phyloP scores from a whole-genome alignment of 2,888 invertebrate genomes.

The Tridacna crocea region DNA sequence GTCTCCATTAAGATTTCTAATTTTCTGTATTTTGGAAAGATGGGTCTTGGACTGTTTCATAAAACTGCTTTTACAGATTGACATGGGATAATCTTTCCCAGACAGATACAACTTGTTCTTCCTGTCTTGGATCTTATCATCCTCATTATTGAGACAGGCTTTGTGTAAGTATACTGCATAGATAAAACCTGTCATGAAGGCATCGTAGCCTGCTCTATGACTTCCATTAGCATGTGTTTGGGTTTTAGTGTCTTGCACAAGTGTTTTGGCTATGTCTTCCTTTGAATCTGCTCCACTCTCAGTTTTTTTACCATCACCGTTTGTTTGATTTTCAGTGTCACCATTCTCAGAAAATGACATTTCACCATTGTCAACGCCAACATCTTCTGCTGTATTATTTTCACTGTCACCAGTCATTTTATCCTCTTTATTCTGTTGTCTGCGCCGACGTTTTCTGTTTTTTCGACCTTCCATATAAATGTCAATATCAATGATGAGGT shows the following conservation, averaged over 20 bases:
- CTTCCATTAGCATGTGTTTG: slow-evolving; percentile 68
- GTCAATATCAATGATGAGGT: slow-evolving; percentile 82
- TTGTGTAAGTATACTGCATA: slow-evolving; percentile 78
- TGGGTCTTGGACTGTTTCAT: slow-evolving; percentile 80
- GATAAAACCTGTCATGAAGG: slow-evolving; percentile 85
- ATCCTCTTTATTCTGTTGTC: slow-evolving; percentile 17
- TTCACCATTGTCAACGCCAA: neutral
- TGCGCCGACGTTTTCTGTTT: slow-evolving; percentile 69
- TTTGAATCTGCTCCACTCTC: neutral
- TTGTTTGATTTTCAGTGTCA: neutral
- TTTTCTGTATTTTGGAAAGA: slow-evolving; percentile 68
- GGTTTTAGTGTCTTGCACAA: neutral
- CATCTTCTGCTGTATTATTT: neutral
- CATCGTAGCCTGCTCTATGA: slow-evolving; percentile 85
- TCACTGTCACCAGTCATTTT: neutral
- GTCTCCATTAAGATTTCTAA: slow-evolving; percentile 2
- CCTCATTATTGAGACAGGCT: slow-evolving; percentile 30
- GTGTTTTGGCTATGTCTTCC: neutral
- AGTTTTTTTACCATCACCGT: neutral
- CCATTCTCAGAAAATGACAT: neutral
- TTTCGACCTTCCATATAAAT: slow-evolving; percentile 63
- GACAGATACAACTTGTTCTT: slow-evolving; percentile 83
- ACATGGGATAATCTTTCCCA: slow-evolving; percentile 84
- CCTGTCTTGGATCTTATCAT: slow-evolving; percentile 70
- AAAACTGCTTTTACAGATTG: slow-evolving; percentile 81